Evolutionary conservation across 2,888 invertebrate genomes (phyloP), one percentile per base, ranked within the genome.

Genomic region (Erannis defoliaria): DNA sequence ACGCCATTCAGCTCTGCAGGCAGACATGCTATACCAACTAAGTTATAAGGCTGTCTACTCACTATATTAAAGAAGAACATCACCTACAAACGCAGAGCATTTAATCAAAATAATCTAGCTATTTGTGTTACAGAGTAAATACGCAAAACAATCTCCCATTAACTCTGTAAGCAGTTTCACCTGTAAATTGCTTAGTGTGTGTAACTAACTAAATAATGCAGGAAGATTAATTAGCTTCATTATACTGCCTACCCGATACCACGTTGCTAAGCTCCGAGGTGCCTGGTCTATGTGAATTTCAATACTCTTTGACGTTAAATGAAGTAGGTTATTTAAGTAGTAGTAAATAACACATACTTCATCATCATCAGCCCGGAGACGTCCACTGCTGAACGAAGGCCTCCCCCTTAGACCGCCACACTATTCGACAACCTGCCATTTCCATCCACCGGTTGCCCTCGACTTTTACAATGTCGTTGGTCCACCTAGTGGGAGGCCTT

Each of bases 151-250:
- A 59, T 42, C 18, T 37, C 18, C 29, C 29, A 45, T 33, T 38
- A 46, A 45, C 18, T 33, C 53, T n/a, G 48, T 56, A 59, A 59
- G 49, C 48, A 46, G 56, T 62, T 66, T 63, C 54, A 50, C 40
- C 63, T 60, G 70, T 70, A 70, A 46, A 31, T 62, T 51, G 23
- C 48, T 73, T 67, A 60, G 56, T 55, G 26, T 29, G 55, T 55
- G 50, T 40, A 57, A 55, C 58, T 66, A 63, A 42, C 45, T 54
- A 71, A 63, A 66, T 65, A 65, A 65, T 48, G 55, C 46, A 33
- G 56, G 65, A 61, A 67, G 68, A 71, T 75, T 72, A 72, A 75
- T 75, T 73, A 71, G 67, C 59, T 71, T 73, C 71, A 72, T 74
- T 75, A 74, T 57, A 29, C 48, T 58, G 61, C 55, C 62, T 62